Base-by-base conservation (phyloP, 2,797 vertebrate species). In the Myoxocephalus aenaeus region DNA sequence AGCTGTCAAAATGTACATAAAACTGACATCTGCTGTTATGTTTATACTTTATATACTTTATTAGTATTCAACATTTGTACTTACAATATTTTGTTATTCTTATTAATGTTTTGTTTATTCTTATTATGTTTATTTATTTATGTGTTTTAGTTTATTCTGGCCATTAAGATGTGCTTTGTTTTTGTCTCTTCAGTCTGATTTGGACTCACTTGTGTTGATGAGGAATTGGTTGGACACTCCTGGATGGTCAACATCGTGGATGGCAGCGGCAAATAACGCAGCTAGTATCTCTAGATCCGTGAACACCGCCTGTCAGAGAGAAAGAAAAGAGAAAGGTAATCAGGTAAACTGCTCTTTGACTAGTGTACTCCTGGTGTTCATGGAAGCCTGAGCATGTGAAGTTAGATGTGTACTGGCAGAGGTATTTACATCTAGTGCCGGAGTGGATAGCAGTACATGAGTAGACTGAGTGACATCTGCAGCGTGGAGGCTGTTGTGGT, bases 211-310 rank as follows among this genome's bases (percentile, higher is more conserved):
- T 80, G 97, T 98, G 88, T 98, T 98, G 90, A 98, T 98, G 83
- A 98, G 96, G 89, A 98, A 98, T 91, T 98, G 97, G 94, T 98
- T 98, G 84, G 97, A 98, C 82, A 98, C 97, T 59, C 97, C 97
- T 42, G 97, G 97, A 89, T 98, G 97, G 90, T 98, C 97, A 75
- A 98, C 97, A 51, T 98, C 97, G 29, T 98, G 97, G 79, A 98
- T 97, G 89, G 97, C 97, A 58, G 97, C 97, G 22, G 97, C 97
- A 79, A 97, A 98, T 84, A 98, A 91, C 2, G 97, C 97, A 27
- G 97, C 97, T 51, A 98, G 93, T 73, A 97, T 97, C 93, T 98
- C 97, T 82, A 98, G 92, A 92, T 98, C 97, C 1, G 96, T 97
- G 93, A 98, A 98, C 71, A 98, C 97, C 53, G 97, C 97, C 97